These are phyloP conservation scores for Chrysotoxum bicinctum DNA, from an alignment of 2,888 invertebrate genomes.

Conservation along the genomic window DNA sequence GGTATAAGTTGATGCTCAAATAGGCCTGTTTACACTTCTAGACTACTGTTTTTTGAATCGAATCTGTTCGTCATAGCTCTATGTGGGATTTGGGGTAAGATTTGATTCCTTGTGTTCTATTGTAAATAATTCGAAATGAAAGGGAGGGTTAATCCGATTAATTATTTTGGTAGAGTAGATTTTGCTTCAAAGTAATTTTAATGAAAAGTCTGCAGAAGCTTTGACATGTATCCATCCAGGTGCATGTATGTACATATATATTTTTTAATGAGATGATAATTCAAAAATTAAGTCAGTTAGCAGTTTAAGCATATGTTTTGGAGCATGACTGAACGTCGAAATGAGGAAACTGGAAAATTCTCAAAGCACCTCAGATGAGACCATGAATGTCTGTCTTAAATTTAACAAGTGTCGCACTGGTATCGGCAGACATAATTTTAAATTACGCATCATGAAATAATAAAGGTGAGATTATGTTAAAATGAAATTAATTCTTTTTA, in stretches of 20 bases:
- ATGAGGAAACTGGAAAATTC: no score
- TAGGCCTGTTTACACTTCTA: conserved; percentile 51
- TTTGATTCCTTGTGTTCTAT: background rate
- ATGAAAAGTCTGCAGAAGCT: background rate
- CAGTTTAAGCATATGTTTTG: no score
- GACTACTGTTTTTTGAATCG: background rate
- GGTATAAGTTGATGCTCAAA: conserved; percentile 28
- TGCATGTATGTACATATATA: background rate
- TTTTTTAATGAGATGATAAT: background rate
- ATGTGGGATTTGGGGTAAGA: background rate
- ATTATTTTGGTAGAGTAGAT: background rate
- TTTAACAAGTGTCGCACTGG: no score
- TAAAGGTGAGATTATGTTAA: no score
- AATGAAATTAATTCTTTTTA: no score
- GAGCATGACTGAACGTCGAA: no score
- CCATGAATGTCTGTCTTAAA: no score
- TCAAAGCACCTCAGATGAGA: no score
- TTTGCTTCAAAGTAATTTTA: background rate
- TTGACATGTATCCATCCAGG: background rate
- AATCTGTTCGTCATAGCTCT: background rate
- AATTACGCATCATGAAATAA: no score
- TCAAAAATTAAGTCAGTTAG: background rate
- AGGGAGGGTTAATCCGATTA: background rate
- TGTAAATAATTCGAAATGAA: background rate
- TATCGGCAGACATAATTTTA: no score